A percentile compares a stretch with the other conserved stretches of the same genome.
Conservation (phyloP, 2,113 vertebrate genomes). For the Perognathus longimembris region DNA sequence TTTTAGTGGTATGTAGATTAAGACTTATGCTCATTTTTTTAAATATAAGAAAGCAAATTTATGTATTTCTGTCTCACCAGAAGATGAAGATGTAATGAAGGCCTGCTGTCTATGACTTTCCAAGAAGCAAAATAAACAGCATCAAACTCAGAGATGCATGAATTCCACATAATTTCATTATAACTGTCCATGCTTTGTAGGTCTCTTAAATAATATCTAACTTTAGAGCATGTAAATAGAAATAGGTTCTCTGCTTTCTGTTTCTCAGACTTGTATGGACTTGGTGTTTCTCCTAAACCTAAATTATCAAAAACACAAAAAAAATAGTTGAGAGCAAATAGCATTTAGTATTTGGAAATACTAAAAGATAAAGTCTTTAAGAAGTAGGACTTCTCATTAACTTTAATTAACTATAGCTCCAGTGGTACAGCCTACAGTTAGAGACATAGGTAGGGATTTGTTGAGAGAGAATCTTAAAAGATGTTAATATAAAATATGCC, state of each 20-base stretch:
- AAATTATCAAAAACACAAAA: slow-evolving; percentile 44
- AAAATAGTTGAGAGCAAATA: slow-evolving; percentile 12
- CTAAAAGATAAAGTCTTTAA: background rate
- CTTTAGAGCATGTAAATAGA: slow-evolving; percentile 62
- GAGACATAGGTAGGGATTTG: background rate
- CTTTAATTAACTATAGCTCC: background rate
- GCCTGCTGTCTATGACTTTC: slow-evolving; percentile 71
- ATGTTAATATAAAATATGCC: background rate
- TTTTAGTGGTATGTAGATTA: slow-evolving; percentile 62
- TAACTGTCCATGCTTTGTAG: slow-evolving; percentile 68
- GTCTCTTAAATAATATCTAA: slow-evolving; percentile 71
- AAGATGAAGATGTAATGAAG: slow-evolving; percentile 75
- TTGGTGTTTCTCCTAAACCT: slow-evolving; percentile 27
- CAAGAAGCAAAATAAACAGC: slow-evolving; percentile 75
- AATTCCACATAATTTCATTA: slow-evolving; percentile 62
- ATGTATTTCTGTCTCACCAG: slow-evolving; percentile 69
- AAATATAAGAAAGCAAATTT: slow-evolving; percentile 72
- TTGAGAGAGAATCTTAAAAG: background rate
- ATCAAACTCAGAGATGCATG: slow-evolving; percentile 69
- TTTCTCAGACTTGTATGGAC: slow-evolving; percentile 41
- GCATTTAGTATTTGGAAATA: slow-evolving; percentile 3
- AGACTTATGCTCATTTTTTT: slow-evolving; percentile 67
- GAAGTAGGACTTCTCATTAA: background rate
- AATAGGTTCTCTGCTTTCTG: slow-evolving; percentile 31
- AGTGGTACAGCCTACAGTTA: background rate